Percentiles rank a stretch among this genome's conserved stretches.
Evolutionary conservation across 37 sponge, comb jelly and placozoan genomes (phyloP).

Genomic region (Ephydatia muelleri): DNA sequence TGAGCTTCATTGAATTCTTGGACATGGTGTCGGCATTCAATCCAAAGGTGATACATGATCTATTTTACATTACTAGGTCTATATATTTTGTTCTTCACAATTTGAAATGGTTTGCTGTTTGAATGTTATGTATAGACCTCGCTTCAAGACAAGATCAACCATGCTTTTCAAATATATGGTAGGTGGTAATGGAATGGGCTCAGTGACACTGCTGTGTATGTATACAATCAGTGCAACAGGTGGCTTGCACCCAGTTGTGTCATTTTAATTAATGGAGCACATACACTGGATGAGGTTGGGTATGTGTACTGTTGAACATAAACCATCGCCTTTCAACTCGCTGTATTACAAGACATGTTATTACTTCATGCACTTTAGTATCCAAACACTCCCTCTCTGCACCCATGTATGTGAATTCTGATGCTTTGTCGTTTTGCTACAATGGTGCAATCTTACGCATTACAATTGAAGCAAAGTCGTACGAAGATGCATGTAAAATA

Average conservation of each 20-base stretch:
- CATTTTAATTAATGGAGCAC: no score
- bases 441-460: no score
- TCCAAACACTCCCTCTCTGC: not conserved
- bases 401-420: not conserved
- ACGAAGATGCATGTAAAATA: no score
- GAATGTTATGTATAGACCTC: constrained; percentile 39
- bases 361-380: not conserved
- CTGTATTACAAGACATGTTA: no score
- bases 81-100: not conserved
- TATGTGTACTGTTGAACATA: no score
- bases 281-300: no score
- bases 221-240: no score
- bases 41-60: constrained; percentile 73
- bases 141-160: constrained; percentile 40
- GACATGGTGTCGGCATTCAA: constrained; percentile 81
- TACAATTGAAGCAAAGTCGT: no score
- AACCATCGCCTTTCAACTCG: no score
- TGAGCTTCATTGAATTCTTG: constrained; percentile 72
- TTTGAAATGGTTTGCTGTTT: not conserved
- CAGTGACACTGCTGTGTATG: no score
- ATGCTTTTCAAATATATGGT: constrained; percentile 81
- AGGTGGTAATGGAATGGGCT: not conserved
- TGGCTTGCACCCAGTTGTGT: no score
- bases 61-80: not conserved
- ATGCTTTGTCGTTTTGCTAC: not conserved